These are phyloP conservation scores for Hystrix cristata DNA, from an alignment of 2,113 vertebrate genomes.

Conservation along the genomic window DNA sequence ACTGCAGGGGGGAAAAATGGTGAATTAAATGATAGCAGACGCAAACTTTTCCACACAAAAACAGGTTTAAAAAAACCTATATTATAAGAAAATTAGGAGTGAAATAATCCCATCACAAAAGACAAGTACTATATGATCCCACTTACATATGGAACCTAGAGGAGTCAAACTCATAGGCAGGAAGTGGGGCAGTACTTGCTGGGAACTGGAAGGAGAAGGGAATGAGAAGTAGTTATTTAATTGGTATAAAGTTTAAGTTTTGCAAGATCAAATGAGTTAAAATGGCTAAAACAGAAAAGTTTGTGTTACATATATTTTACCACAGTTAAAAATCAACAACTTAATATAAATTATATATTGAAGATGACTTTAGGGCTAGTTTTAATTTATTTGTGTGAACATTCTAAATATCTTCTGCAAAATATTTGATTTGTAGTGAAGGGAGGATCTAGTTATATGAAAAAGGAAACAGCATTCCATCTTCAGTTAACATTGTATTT, in stretches of 20 bases:
- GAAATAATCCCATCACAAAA: not conserved
- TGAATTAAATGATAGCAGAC: not conserved
- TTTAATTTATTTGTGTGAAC: not conserved
- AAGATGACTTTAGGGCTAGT: not conserved
- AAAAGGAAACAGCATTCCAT: not conserved
- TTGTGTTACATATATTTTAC: not conserved
- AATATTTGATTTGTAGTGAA: conserved; percentile 13
- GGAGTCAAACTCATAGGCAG: not conserved
- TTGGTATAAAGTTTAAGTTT: not conserved
- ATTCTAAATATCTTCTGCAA: conserved; percentile 26
- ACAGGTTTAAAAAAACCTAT: not conserved
- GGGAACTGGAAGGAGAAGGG: not conserved
- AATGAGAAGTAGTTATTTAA: not conserved
- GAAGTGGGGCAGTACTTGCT: not conserved
- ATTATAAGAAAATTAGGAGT: not conserved
- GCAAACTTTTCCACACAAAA: conserved; percentile 22
- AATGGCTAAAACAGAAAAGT: not conserved
- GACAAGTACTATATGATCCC: not conserved
- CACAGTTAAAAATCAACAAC: conserved; percentile 14
- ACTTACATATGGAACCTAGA: not conserved
- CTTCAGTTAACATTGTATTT: not conserved
- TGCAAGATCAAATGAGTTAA: not conserved
- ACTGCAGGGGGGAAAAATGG: not conserved
- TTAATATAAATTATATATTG: not conserved
- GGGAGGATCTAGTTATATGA: not conserved